Evolutionary conservation across 2,888 invertebrate genomes (phyloP), one percentile per base, ranked within the genome.

Genomic region (Pseudeuparius sepicola): DNA sequence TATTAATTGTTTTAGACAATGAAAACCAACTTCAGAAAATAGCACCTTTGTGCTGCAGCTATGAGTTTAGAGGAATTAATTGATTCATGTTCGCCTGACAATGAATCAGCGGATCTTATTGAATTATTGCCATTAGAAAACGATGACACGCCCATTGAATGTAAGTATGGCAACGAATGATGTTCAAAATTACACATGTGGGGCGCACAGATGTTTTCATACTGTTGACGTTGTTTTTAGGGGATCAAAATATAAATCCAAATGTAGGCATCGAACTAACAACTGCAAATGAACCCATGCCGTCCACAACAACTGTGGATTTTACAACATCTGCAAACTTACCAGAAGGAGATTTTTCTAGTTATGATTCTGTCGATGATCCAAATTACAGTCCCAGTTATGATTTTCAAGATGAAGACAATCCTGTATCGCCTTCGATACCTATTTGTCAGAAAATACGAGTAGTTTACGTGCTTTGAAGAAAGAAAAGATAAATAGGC

Each of bases 261-360:
- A 25, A 25, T 13, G 11, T 7, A 25, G 26, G 13, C 5, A 25
- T 14, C 26, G 10, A 25, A 25, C 26, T 25, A 25, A 4, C 10
- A 28, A 14, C 14, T 28, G 28, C 9, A 28, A 17, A 28, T 10
- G 28, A 28, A 14, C 9, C 14, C 15, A 14, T 28, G 9, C 28
- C 28, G 17, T 28, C 14, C 3, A 28, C 28, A 28, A n/a, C n/a
- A n/a, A 28, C 28, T n/a, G n/a, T n/a, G n/a, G 28, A 28, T 13
- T 2, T 14, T 14, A 28, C 14, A 5, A 14, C 15, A 28, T 14
- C 28, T 14, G 28, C 14, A 28, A 17, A 28, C 13, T n/a, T n/a
- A n/a, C 7, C 4, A 14, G 28, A 14, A 5, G 7, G 9, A 28
- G 6, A 14, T 28, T 28, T 28, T 28, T 28, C 28, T 14, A 28